Percentiles rank a stretch among this genome's conserved stretches.
Evolutionary conservation across 2,888 invertebrate species (phyloP).

Genomic region (Apamea anceps): DNA sequence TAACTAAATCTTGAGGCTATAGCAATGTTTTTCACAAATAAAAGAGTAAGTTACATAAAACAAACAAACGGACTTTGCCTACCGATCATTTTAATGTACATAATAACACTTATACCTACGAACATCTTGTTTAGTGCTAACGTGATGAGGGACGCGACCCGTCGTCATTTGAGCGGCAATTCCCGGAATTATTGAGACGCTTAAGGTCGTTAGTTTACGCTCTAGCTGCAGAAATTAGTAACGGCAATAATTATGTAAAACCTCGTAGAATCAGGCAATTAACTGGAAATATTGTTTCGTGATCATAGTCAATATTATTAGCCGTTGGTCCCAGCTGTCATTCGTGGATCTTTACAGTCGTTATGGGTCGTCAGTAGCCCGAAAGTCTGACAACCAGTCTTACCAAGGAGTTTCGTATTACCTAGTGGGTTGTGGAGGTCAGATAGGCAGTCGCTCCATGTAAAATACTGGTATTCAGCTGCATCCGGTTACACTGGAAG

Average conservation of each 20-base stretch:
- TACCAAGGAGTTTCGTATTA: too few relatives aligned
- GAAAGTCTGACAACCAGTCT: too few relatives aligned
- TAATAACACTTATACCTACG: neutral
- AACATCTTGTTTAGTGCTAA: neutral
- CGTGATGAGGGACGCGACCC: constrained; percentile 14
- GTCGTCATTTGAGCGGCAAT: neutral
- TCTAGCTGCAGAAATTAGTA: too few relatives aligned
- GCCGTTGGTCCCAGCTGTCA: too few relatives aligned
- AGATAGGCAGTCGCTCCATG: too few relatives aligned
- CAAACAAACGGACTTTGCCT: neutral
- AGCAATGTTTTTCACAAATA: neutral
- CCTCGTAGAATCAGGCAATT: neutral
- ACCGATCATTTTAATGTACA: neutral
- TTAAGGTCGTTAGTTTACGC: constrained; percentile 2
- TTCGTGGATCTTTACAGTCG: too few relatives aligned
- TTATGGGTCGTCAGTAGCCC: too few relatives aligned
- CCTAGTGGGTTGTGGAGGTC: too few relatives aligned
- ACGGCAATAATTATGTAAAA: neutral
- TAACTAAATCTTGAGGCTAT: neutral
- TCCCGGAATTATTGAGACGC: constrained; percentile 10
- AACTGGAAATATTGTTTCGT: too few relatives aligned
- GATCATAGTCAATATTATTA: too few relatives aligned
- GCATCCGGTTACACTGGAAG: too few relatives aligned
- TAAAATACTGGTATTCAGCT: too few relatives aligned
- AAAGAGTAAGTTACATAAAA: neutral